These are phyloP conservation scores for Numenius arquata DNA, from an alignment of 2,113 vertebrate species.

Conservation along the genomic window DNA sequence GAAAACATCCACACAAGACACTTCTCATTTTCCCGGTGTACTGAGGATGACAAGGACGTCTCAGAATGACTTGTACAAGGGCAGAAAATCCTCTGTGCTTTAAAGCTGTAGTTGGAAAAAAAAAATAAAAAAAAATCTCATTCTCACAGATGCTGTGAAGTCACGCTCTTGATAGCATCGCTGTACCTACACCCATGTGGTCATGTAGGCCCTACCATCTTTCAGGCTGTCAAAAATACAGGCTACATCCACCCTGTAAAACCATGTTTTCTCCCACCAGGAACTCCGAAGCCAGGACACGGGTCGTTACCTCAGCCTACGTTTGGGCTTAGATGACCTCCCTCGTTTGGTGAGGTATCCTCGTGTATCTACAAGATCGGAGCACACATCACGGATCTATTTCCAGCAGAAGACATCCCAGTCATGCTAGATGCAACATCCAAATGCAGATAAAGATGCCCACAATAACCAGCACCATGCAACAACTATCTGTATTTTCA, in stretches of 20 bases:
- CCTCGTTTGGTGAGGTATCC: neutral
- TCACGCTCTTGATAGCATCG: neutral
- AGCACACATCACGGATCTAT: neutral
- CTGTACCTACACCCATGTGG: fast-evolving
- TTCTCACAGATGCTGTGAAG: neutral
- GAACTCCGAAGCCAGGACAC: neutral
- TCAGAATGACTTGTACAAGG: neutral
- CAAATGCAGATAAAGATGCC: neutral
- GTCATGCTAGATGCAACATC: no score
- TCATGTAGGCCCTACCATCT: neutral
- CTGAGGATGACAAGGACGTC: neutral
- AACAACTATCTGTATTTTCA: neutral
- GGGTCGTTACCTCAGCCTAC: neutral
- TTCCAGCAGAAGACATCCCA: neutral
- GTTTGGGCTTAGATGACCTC: neutral
- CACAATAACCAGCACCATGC: neutral
- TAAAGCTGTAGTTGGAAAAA: neutral
- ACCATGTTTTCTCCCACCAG: neutral
- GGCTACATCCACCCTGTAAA: neutral
- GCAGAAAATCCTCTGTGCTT: neutral
- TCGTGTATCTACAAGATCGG: neutral
- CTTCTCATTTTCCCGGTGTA: neutral
- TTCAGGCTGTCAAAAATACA: neutral
- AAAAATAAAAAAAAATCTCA: neutral
- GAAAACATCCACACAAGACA: neutral